Conservation (phyloP, 2,797 vertebrate species). For the Sternarchorhynchus goeldii region DNA sequence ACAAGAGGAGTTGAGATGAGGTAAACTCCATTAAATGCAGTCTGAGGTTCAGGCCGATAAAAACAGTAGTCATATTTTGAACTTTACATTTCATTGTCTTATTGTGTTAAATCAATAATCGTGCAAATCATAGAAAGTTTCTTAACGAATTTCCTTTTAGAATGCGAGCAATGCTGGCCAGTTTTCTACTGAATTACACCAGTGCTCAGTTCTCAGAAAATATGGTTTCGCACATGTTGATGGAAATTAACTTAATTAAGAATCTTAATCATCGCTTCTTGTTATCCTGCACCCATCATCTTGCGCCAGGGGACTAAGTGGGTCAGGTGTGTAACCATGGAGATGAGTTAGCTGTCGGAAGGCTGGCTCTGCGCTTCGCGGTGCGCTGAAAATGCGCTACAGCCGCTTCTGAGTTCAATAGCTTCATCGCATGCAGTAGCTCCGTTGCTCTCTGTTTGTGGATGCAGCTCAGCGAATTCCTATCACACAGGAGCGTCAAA, state of each 20-base stretch:
- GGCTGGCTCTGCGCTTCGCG: conserved; percentile 29
- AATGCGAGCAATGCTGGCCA: too few relatives aligned
- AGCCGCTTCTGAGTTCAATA: neutral
- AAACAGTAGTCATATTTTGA: too few relatives aligned
- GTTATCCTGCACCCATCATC: conserved; percentile 25
- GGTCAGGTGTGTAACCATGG: conserved; percentile 65
- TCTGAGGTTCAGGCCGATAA: too few relatives aligned
- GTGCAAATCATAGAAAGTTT: too few relatives aligned
- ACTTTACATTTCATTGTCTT: too few relatives aligned
- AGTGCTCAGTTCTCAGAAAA: conserved; percentile 8
- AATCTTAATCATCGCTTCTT: conserved; percentile 40
- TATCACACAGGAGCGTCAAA: conserved; percentile 48
- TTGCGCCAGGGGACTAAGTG: conserved; percentile 40
- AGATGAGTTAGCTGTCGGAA: conserved; percentile 44
- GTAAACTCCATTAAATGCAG: too few relatives aligned
- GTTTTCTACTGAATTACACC: neutral
- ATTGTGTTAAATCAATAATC: too few relatives aligned
- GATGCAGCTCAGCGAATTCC: conserved; percentile 61
- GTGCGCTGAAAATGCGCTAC: neutral
- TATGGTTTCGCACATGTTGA: conserved; percentile 17
- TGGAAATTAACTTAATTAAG: conserved; percentile 48
- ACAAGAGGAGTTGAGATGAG: too few relatives aligned
- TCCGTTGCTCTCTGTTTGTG: conserved; percentile 60
- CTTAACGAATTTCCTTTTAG: too few relatives aligned
- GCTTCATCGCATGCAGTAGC: conserved; percentile 26